A percentile compares a stretch with the other conserved stretches of the same genome.
Conservation (phyloP, 35 echinoderm and acorn worm species). For the Hemicentrotus pulcherrimus region DNA sequence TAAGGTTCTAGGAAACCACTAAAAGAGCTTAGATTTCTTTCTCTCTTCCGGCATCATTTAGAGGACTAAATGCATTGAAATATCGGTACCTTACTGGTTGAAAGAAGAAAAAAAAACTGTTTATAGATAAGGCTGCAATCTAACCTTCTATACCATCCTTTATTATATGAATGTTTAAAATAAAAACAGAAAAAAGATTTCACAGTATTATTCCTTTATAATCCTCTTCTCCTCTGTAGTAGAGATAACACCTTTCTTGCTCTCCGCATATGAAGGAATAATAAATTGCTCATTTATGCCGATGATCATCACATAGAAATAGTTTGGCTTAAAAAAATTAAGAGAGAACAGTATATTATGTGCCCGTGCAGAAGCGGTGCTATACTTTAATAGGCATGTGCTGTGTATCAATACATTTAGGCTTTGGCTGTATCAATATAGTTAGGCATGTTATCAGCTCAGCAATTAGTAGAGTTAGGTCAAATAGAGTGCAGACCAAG, state of each 20-base stretch:
- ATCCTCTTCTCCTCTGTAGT: background rate
- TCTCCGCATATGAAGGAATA: background rate
- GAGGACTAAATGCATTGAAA: too few relatives aligned
- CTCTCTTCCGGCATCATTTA: too few relatives aligned
- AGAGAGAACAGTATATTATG: too few relatives aligned
- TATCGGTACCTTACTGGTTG: too few relatives aligned
- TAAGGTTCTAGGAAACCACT: too few relatives aligned
- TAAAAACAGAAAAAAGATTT: background rate
- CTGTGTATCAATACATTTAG: background rate
- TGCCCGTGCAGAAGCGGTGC: too few relatives aligned
- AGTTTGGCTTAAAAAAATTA: background rate
- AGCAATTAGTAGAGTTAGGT: background rate
- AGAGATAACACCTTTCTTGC: background rate
- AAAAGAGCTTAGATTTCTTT: too few relatives aligned
- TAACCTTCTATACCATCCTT: background rate
- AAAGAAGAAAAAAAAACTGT: too few relatives aligned
- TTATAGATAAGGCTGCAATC: too few relatives aligned
- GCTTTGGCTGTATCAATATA: background rate
- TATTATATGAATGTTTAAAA: background rate
- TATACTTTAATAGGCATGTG: background rate
- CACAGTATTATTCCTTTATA: background rate
- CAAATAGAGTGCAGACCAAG: background rate
- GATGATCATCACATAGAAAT: background rate
- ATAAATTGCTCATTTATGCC: background rate
- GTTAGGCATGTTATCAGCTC: background rate